Evolutionary conservation across 2,888 invertebrate species (phyloP), one percentile per base, ranked within the genome.

Genomic region (Netelia fuscicornis): DNA sequence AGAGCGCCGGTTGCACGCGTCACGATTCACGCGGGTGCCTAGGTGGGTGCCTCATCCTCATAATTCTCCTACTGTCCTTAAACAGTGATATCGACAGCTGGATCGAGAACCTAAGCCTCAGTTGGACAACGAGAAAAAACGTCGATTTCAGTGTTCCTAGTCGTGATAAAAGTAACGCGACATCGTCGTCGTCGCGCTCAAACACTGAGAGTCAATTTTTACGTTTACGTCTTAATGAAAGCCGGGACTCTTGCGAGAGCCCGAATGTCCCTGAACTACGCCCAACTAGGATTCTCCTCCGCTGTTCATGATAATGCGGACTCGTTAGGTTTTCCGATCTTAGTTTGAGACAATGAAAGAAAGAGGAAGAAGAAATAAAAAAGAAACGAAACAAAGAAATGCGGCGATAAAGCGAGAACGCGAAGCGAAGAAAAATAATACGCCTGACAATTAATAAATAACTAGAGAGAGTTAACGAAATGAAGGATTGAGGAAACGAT

Each of bases 21-120:
- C 68, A 89, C 81, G 88, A 91, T 82, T 84, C 87, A 71, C 90
- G 89, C 88, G 89, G 90, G 89, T 93, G 93, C 91, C 91, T 93
- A 92, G 92, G 93, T 92, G 92, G 90, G 93, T 93, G 92, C 90
- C 91, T 93, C 89, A 90, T 89, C 77, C 83, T 92, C 90, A 90
- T 92, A 86, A 90, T 93, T 86, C 89, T 93, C 87, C 90, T 92
- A 88, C 89, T 88, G 80, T 90, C 88, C 72, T 81, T 89, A 42
- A 86, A 72, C 78, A 84, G 74, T 75, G 74, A 87, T 80, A 79
- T 85, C 64, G 67, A 81, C 60, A 85, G 84, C 67, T 85, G 82
- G 83, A 82, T 58, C 78, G 76, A 58, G 17, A 58, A 20, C 54
- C 23, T 60, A 68, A 30, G 30, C 37, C 44, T 65, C 62, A 75